A percentile compares a stretch with the other conserved stretches of the same genome.
phyloP scores from a whole-genome alignment of 2,113 vertebrate genomes.

The Acrocephalus arundinaceus region DNA sequence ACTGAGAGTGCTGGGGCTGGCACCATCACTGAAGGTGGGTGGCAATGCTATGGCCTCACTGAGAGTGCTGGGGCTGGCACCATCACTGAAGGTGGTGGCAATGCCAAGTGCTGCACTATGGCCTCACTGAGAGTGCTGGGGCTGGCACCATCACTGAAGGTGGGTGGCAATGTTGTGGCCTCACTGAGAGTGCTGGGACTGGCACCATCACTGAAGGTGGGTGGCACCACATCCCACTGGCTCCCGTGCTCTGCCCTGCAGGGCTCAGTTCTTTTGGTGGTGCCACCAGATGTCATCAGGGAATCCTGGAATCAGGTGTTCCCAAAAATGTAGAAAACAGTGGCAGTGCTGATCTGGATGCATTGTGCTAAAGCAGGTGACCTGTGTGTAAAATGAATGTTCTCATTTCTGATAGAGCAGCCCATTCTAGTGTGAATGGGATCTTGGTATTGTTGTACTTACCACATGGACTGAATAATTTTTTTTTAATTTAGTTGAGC shows the following conservation, averaged over 20 bases:
- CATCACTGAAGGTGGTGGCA: slow-evolving; percentile 90
- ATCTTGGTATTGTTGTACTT: not conserved
- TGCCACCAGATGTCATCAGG: fast-evolving
- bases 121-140: slow-evolving; percentile 88
- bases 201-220: slow-evolving; percentile 88
- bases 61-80: slow-evolving; percentile 88
- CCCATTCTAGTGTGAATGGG: not conserved
- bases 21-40: slow-evolving; percentile 87
- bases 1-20: slow-evolving; percentile 91
- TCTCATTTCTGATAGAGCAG: not conserved
- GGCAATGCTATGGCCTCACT: slow-evolving; percentile 94
- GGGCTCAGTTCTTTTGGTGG: fast-evolving
- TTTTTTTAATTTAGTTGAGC: not conserved
- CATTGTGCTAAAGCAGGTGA: not conserved
- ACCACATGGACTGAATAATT: not conserved
- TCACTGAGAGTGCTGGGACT: slow-evolving; percentile 83
- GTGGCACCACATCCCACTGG: not conserved
- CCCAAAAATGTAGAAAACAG: fast-evolving
- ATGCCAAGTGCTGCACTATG: too few species aligned
- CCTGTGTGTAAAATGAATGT: fast-evolving
- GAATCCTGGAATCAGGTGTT: not conserved
- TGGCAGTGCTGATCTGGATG: not conserved
- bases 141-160: slow-evolving; percentile 89
- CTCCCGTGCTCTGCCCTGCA: fast-evolving
- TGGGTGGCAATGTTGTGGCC: slow-evolving; percentile 89